Percentiles rank a stretch among this genome's conserved stretches.
phyloP scores from a whole-genome alignment of 2,888 invertebrate genomes.

The Tromatobia lineatoria region DNA sequence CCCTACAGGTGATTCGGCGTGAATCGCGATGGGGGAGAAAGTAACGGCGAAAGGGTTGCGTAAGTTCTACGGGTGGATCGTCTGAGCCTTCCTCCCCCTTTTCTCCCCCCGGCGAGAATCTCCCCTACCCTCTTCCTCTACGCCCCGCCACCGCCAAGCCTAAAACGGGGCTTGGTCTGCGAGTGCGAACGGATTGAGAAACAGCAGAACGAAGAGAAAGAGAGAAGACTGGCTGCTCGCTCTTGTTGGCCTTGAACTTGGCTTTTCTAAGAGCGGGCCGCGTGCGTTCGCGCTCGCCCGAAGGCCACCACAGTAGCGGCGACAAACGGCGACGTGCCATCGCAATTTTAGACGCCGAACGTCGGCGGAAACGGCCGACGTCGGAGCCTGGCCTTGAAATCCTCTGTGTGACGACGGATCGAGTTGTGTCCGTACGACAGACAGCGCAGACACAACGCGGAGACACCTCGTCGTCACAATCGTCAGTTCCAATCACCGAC shows the following conservation, averaged over 20 bases:
- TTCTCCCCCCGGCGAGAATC: neutral
- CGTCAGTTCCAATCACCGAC: conserved; percentile 8
- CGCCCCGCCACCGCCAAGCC: neutral
- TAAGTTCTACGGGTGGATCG: conserved; percentile 46
- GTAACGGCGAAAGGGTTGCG: conserved; percentile 68
- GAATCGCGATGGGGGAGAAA: conserved; percentile 55
- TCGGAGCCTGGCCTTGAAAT: conserved; percentile 72
- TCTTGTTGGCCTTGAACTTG: conserved; percentile 83
- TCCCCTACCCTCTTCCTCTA: neutral
- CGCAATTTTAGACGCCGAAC: conserved; percentile 79
- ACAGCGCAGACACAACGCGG: conserved; percentile 33
- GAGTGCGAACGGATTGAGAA: conserved; percentile 6
- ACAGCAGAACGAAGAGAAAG: conserved; percentile 24
- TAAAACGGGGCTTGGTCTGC: conserved; percentile 13
- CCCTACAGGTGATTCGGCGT: conserved; percentile 38
- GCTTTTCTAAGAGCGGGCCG: conserved; percentile 78
- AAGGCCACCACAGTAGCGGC: conserved; percentile 70
- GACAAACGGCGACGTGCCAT: conserved; percentile 73
- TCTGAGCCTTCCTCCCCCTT: neutral
- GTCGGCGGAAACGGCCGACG: conserved; percentile 81
- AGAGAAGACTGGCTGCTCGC: conserved; percentile 70
- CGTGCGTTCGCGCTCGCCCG: conserved; percentile 55
- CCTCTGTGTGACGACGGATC: conserved; percentile 52
- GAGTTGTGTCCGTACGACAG: conserved; percentile 19
- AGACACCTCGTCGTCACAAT: conserved; percentile 19